Evolutionary conservation across 2,113 vertebrate species (phyloP).

Genomic region (Dromaius novaehollandiae): DNA sequence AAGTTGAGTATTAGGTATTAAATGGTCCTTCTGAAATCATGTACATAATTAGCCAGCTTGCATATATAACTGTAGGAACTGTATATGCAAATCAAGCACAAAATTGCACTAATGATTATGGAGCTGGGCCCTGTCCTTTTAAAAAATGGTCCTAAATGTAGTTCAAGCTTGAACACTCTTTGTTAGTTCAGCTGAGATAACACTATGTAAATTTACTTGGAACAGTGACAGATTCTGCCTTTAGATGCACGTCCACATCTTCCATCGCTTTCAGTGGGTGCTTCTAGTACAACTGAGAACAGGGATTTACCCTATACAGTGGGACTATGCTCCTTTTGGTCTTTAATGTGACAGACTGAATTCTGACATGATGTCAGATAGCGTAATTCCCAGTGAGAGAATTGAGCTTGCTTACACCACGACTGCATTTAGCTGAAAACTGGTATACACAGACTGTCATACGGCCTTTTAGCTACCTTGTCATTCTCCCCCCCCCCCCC

Average conservation of each 20-base stretch:
- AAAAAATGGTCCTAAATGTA: slow-evolving; percentile 12
- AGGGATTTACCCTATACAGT: neutral
- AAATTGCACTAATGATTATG: neutral
- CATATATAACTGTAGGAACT: neutral
- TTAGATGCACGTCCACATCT: slow-evolving; percentile 40
- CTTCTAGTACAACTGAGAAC: neutral
- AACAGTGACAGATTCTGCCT: slow-evolving; percentile 29
- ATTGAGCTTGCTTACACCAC: neutral
- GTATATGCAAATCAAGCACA: neutral
- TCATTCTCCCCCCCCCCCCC: neutral
- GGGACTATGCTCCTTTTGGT: neutral
- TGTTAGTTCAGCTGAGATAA: slow-evolving; percentile 71
- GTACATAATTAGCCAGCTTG: neutral
- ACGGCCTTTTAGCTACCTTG: neutral
- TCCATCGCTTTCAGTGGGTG: neutral
- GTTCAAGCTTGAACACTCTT: slow-evolving; percentile 31
- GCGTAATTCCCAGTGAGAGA: neutral
- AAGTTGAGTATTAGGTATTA: neutral
- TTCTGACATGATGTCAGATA: neutral
- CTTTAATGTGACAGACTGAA: neutral
- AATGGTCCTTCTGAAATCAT: neutral
- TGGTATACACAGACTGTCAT: neutral
- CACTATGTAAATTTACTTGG: slow-evolving; percentile 60
- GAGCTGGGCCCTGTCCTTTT: slow-evolving; percentile 2
- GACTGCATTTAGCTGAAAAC: neutral